These are phyloP conservation scores for Hypomesus transpacificus DNA, from an alignment of 2,113 vertebrate species.

Conservation along the genomic window DNA sequence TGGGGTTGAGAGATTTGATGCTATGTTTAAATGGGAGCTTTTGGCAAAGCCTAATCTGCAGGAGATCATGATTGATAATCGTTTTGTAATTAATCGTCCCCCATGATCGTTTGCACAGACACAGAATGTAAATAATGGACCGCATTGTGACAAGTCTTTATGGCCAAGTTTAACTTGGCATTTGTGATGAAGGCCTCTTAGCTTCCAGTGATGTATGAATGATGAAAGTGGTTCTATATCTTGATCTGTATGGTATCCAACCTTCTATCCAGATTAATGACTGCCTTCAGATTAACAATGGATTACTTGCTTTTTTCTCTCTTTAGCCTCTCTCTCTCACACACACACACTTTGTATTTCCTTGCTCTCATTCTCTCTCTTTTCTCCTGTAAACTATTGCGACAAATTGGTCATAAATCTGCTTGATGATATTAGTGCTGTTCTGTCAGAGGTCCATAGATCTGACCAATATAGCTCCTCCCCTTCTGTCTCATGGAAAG, in stretches of 20 bases:
- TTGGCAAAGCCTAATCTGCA: neutral
- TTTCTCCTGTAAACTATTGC: neutral
- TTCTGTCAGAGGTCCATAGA: neutral
- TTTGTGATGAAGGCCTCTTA: neutral
- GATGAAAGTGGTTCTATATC: too few species aligned
- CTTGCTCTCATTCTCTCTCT: neutral
- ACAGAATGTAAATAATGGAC: too few species aligned
- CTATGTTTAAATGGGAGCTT: neutral
- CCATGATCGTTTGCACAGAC: too few species aligned
- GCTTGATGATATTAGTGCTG: neutral
- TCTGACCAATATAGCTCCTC: neutral
- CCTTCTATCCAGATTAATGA: neutral
- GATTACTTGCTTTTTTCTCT: neutral
- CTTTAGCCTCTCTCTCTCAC: neutral
- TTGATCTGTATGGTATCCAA: neutral
- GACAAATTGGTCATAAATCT: neutral
- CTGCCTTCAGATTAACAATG: slow-evolving; percentile 7
- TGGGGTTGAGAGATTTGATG: too few species aligned
- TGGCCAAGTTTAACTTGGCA: neutral
- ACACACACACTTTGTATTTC: neutral
- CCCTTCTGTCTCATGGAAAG: neutral
- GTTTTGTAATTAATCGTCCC: too few species aligned
- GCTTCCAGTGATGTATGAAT: neutral
- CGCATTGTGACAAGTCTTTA: too few species aligned
- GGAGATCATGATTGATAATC: neutral